Percentiles rank a stretch among this genome's conserved stretches.
Evolutionary conservation across 2,888 invertebrate species (phyloP).

Genomic region (Drosophila hawaiiensis): DNA sequence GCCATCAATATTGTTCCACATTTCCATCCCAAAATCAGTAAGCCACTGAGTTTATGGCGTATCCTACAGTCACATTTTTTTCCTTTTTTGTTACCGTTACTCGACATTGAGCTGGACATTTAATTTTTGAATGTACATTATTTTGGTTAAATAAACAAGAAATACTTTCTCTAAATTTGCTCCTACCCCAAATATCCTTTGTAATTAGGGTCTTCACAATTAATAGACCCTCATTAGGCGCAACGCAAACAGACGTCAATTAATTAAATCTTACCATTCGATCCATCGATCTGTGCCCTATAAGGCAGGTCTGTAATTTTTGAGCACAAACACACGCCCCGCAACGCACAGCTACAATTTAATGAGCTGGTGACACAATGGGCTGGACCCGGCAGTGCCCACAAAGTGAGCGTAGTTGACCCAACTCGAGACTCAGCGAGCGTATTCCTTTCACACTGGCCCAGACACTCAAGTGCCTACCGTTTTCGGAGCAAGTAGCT

Average conservation of each 20-base stretch:
- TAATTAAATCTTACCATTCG: conserved; percentile 49
- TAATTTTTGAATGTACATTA: not conserved
- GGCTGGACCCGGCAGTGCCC: conserved; percentile 48
- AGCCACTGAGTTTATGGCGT: too few relatives aligned
- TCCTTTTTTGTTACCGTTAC: not conserved
- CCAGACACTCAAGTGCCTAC: conserved; percentile 52
- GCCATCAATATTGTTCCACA: too few relatives aligned
- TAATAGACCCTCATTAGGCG: conserved; percentile 53
- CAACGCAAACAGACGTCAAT: conserved; percentile 57
- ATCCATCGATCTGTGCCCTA: conserved; percentile 37
- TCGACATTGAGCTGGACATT: not conserved
- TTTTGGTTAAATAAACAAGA: conserved; percentile 5
- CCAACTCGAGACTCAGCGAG: conserved; percentile 37
- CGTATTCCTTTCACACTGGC: conserved; percentile 74
- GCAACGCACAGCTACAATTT: conserved; percentile 32
- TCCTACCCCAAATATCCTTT: not conserved
- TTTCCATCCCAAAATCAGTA: too few relatives aligned
- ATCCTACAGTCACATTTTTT: not conserved
- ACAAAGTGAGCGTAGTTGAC: conserved; percentile 42
- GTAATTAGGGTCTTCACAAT: conserved; percentile 27
- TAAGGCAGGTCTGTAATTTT: conserved; percentile 3
- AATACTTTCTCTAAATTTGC: conserved; percentile 1
- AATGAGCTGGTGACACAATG: conserved; percentile 73
- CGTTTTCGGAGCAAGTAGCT: conserved; percentile 50
- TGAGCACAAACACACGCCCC: conserved; percentile 37